phyloP scores from a whole-genome alignment of 2,888 invertebrate species.

The Chymomyza fuscimana region DNA sequence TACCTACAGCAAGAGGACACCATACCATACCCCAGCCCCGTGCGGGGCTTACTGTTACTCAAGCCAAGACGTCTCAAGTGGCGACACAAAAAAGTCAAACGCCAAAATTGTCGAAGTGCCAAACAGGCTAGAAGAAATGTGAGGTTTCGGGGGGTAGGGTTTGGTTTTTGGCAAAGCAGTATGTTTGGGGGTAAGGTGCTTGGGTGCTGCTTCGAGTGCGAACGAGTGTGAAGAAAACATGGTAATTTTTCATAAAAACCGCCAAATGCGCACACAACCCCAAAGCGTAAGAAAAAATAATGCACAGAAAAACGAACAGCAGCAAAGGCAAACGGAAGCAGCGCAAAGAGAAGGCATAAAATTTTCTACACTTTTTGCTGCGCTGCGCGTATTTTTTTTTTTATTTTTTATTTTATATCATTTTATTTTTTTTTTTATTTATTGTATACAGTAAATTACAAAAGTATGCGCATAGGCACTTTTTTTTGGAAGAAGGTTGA shows the following conservation, averaged over 20 bases:
- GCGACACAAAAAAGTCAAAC: slow-evolving; percentile 70
- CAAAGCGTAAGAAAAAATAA: slow-evolving; percentile 53
- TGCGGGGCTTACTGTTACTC: slow-evolving; percentile 7
- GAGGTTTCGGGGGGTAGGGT: not conserved
- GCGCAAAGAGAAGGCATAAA: slow-evolving; percentile 14
- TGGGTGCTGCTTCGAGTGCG: slow-evolving; percentile 24
- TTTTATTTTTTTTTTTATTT: not conserved
- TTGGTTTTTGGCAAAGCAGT: too few species aligned
- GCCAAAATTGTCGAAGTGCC: slow-evolving; percentile 56
- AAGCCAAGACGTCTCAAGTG: slow-evolving; percentile 59
- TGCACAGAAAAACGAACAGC: slow-evolving; percentile 21
- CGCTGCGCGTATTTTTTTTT: slow-evolving; percentile 56
- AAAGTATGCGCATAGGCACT: too few species aligned
- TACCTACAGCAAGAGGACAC: slow-evolving; percentile 1
- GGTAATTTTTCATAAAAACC: slow-evolving; percentile 74
- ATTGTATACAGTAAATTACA: not conserved
- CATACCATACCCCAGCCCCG: slow-evolving; percentile 29
- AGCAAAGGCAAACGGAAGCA: slow-evolving; percentile 31
- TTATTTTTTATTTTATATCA: slow-evolving; percentile 10
- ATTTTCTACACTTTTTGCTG: slow-evolving; percentile 42
- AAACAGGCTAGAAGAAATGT: slow-evolving; percentile 42
- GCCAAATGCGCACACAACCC: slow-evolving; percentile 73
- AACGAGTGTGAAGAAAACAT: slow-evolving; percentile 72
- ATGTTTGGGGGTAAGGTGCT: not conserved
- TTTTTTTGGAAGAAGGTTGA: too few species aligned